phyloP scores from a whole-genome alignment of 2,113 vertebrate genomes.

The Lutjanus erythropterus region DNA sequence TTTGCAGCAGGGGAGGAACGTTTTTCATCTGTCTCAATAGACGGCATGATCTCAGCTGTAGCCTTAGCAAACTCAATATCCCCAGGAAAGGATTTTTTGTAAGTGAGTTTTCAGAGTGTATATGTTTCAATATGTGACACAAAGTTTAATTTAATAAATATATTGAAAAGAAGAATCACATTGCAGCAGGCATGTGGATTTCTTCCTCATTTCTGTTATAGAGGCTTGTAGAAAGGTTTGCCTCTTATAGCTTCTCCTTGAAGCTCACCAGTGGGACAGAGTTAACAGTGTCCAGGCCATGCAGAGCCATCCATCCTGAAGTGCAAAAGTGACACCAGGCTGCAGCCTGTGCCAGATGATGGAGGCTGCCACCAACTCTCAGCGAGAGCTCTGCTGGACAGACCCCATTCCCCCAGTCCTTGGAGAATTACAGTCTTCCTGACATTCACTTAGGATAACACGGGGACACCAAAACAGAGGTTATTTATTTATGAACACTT shows the following conservation, averaged over 20 bases:
- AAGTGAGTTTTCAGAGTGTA: slow-evolving; percentile 74
- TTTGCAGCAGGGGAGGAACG: slow-evolving; percentile 49
- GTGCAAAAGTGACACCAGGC: slow-evolving; percentile 76
- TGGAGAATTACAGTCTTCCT: slow-evolving; percentile 75
- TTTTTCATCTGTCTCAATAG: slow-evolving; percentile 69
- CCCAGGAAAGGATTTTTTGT: slow-evolving; percentile 40
- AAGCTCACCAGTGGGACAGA: slow-evolving; percentile 73
- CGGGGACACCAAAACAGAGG: slow-evolving; percentile 81
- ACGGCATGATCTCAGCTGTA: slow-evolving; percentile 64
- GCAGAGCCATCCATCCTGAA: slow-evolving; percentile 81
- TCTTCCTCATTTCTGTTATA: slow-evolving; percentile 27
- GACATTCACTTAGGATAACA: slow-evolving; percentile 83
- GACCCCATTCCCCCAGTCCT: slow-evolving; percentile 67
- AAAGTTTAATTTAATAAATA: slow-evolving; percentile 73
- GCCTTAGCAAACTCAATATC: slow-evolving; percentile 79
- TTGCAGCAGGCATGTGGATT: slow-evolving; percentile 40
- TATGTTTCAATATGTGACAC: slow-evolving; percentile 73
- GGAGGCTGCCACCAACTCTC: slow-evolving; percentile 75
- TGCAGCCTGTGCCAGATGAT: slow-evolving; percentile 73
- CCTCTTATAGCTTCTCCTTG: slow-evolving; percentile 75
- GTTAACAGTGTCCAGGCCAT: slow-evolving; percentile 69
- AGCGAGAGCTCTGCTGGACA: slow-evolving; percentile 63
- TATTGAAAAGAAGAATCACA: slow-evolving; percentile 71
- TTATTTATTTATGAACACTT: slow-evolving; percentile 86
- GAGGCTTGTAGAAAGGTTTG: slow-evolving; percentile 40